phyloP scores from a whole-genome alignment of 2,888 invertebrate genomes.

The Colletes collaris region DNA sequence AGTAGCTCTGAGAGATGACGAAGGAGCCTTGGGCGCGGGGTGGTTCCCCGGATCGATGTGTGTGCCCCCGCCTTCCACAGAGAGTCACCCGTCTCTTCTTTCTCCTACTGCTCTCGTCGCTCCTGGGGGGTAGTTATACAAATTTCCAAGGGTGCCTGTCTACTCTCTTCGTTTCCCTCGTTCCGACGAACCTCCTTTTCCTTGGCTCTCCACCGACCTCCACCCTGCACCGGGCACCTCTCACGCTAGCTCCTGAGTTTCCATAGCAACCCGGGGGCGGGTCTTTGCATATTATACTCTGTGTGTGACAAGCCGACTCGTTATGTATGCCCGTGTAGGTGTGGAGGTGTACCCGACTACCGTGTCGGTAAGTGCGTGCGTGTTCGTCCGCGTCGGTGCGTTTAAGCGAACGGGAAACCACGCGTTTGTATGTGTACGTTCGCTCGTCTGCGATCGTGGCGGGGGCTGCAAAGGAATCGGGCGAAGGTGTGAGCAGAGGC shows the following conservation, averaged over 20 bases:
- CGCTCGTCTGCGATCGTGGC: slow-evolving; percentile 77
- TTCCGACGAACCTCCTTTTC: slow-evolving; percentile 57
- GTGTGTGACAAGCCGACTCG: slow-evolving; percentile 81
- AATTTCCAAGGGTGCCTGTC: slow-evolving; percentile 82
- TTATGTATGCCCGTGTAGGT: slow-evolving; percentile 72
- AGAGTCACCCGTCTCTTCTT: slow-evolving; percentile 61
- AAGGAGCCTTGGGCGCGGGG: slow-evolving; percentile 74
- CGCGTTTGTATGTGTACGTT: slow-evolving; percentile 56
- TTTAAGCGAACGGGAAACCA: slow-evolving; percentile 37
- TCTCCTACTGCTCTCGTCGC: slow-evolving; percentile 63
- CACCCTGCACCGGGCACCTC: slow-evolving; percentile 72
- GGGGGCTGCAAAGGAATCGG: slow-evolving; percentile 77
- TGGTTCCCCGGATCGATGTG: slow-evolving; percentile 80
- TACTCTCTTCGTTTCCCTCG: slow-evolving; percentile 62
- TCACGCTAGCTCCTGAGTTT: slow-evolving; percentile 73
- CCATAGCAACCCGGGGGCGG: slow-evolving; percentile 81
- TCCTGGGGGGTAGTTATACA: slow-evolving; percentile 82
- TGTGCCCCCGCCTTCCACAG: slow-evolving; percentile 73
- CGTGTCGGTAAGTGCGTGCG: slow-evolving; percentile 19
- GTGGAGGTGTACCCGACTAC: slow-evolving; percentile 42
- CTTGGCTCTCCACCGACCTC: slow-evolving; percentile 50
- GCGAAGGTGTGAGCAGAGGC: slow-evolving; percentile 73
- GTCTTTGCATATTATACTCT: slow-evolving; percentile 82
- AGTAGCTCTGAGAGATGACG: slow-evolving; percentile 77
- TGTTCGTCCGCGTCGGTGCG: slow-evolving; percentile 27